Percentiles rank a stretch among this genome's conserved stretches.
phyloP scores from a whole-genome alignment of 1,140 invertebrate genomes.

The Heliconius congener region DNA sequence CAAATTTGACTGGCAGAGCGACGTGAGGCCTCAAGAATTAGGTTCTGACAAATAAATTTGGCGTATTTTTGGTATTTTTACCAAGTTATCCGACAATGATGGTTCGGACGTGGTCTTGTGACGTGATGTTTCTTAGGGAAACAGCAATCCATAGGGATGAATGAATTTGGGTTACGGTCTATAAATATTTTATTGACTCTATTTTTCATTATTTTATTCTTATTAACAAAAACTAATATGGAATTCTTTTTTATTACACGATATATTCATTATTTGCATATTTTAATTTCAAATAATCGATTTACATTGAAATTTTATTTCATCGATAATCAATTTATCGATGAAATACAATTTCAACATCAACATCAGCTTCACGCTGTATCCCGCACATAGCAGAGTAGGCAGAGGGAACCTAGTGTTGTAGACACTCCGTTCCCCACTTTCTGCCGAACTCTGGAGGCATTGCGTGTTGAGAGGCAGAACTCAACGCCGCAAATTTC shows the following conservation, averaged over 20 bases:
- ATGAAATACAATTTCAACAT: no score
- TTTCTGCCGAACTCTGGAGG: no score
- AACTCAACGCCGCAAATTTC: no score
- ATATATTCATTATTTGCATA: no score
- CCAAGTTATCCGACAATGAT: conserved; percentile 60
- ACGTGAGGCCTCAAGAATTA: conserved; percentile 60
- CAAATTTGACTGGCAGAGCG: conserved; percentile 63
- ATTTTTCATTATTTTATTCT: not conserved
- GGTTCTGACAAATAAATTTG: conserved; percentile 55
- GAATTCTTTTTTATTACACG: not conserved
- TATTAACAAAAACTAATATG: not conserved
- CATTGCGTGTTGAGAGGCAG: no score
- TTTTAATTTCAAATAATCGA: no score
- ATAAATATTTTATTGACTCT: conserved; percentile 28
- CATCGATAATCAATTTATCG: no score
- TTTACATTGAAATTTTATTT: not conserved
- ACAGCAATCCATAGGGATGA: conserved; percentile 29
- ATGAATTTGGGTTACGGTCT: conserved; percentile 35
- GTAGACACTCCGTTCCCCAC: no score
- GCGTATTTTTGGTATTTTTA: conserved; percentile 48
- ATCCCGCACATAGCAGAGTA: no score
- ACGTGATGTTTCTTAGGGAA: conserved; percentile 46
- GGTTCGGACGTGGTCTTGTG: conserved; percentile 57
- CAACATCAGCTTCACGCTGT: no score
- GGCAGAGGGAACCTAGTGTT: no score